Conservation (phyloP, 1,140 invertebrate genomes). For the Doryteuthis pealeii region DNA sequence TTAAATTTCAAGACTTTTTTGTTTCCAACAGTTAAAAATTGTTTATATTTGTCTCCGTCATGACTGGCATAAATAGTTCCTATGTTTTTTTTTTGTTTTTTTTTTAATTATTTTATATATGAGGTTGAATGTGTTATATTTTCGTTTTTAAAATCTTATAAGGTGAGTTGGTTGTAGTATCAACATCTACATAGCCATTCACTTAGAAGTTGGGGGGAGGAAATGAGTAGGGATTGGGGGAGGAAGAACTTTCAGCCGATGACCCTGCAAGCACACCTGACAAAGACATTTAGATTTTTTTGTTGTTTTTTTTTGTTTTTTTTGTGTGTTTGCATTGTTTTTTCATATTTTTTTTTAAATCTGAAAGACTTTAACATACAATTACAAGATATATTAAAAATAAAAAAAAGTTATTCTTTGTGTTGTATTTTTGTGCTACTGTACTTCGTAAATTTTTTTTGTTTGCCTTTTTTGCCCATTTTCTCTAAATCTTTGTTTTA, state of each 20-base stretch:
- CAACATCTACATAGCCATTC: no score
- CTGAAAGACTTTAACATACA: slow-evolving; percentile 10
- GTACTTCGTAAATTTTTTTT: neutral
- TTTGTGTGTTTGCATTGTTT: no score
- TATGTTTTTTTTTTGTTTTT: no score
- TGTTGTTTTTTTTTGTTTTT: no score
- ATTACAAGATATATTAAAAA: slow-evolving; percentile 10
- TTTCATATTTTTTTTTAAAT: no score
- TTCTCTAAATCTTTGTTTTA: neutral
- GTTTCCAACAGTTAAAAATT: slow-evolving; percentile 10
- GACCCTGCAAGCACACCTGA: neutral
- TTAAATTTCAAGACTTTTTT: neutral
- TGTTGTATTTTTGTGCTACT: neutral
- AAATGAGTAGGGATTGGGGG: neutral
- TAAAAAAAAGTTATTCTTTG: slow-evolving; percentile 8
- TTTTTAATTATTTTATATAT: no score
- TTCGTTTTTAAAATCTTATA: no score
- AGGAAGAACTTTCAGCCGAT: neutral
- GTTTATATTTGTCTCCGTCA: neutral
- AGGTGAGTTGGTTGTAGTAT: no score
- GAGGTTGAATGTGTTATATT: no score
- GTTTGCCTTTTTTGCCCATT: neutral
- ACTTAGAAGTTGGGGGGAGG: no score
- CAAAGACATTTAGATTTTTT: neutral
- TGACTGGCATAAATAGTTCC: no score